Evolutionary conservation across 2,113 vertebrate genomes (phyloP), one percentile per base, ranked within the genome.

Genomic region (Parus major): DNA sequence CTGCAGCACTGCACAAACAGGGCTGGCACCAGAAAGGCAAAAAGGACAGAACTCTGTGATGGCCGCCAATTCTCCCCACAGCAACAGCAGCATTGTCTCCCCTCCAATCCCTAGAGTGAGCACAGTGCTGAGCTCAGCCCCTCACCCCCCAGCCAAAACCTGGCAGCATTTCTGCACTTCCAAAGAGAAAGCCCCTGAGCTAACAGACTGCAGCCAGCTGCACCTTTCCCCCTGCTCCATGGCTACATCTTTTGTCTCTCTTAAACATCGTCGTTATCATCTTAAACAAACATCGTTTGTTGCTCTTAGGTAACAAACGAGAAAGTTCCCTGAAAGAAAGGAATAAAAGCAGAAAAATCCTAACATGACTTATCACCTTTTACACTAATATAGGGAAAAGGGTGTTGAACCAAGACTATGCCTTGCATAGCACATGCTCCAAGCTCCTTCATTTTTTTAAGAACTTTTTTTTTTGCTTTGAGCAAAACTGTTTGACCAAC

Each of bases 21-120:
- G 47, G 17, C 59, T 86, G 35, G 29, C 21, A 15, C 21, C 57
- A 44, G 39, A 39, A 39, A 39, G 39, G 39, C 39, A 39, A 39
- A 7, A 56, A 36, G 41, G 61, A 36, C 2, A 3, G 33, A 66
- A 36, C 17, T 46, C 61, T 1, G 0, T 3, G 4, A 5, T 53
- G 25, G 76, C 25, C 4, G 20, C 1, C 1, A 44, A 44, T 65
- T 44, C 33, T 44, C 20, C 31, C 33, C 8, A 11, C 49, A 35
- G 39, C 50, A 55, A 5, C 19, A 46, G 53, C 53, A 75, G 55
- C 25, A 5, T 15, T 2, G 6, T 65, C 25, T 44, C 25, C 49
- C 7, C 7, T 65, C 76, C 27, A 21, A 6, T 55, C 39, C 33
- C 2, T 1, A 52, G 19, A 64, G 11, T 1, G 3, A 79, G 31